A percentile compares a stretch with the other conserved stretches of the same genome.
These are phyloP conservation scores for Xestobium rufovillosum DNA, from an alignment of 2,888 invertebrate species.

Conservation along the genomic window DNA sequence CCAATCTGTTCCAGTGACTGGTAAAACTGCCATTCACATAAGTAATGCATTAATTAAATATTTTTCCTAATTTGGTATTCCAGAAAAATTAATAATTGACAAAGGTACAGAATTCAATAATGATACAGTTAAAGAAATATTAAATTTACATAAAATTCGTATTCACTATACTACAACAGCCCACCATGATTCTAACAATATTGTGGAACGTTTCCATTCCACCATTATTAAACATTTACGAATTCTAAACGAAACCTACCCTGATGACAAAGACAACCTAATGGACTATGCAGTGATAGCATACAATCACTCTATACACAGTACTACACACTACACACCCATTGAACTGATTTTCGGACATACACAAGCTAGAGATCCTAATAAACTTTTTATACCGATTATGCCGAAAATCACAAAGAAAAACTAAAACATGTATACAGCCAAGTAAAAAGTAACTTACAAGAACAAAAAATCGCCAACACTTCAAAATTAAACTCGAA, in stretches of 20 bases:
- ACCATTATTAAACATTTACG: not conserved
- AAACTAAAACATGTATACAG: slow-evolving; percentile 11
- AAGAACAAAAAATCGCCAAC: slow-evolving; percentile 7
- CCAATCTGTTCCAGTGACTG: not conserved
- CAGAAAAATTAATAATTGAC: slow-evolving; percentile 6
- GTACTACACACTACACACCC: not conserved
- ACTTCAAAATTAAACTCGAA: slow-evolving; percentile 6
- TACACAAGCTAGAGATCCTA: slow-evolving; percentile 11
- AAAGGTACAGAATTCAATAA: slow-evolving; percentile 15
- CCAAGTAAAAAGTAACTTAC: slow-evolving; percentile 4
- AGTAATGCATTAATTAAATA: not conserved
- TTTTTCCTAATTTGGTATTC: not conserved
- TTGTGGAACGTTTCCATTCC: slow-evolving; percentile 11
- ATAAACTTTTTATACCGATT: slow-evolving; percentile 15
- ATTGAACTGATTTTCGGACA: slow-evolving; percentile 5
- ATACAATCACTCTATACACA: not conserved
- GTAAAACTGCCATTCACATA: not conserved
- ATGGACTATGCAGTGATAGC: not conserved
- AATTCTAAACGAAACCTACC: not conserved
- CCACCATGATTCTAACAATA: slow-evolving; percentile 15
- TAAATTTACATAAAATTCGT: slow-evolving; percentile 15
- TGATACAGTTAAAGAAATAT: slow-evolving; percentile 11
- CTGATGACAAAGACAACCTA: not conserved
- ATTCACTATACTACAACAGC: slow-evolving; percentile 13
- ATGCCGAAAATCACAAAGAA: slow-evolving; percentile 14